Conservation (phyloP, 2,113 vertebrate genomes). For the Mirza zaza region DNA sequence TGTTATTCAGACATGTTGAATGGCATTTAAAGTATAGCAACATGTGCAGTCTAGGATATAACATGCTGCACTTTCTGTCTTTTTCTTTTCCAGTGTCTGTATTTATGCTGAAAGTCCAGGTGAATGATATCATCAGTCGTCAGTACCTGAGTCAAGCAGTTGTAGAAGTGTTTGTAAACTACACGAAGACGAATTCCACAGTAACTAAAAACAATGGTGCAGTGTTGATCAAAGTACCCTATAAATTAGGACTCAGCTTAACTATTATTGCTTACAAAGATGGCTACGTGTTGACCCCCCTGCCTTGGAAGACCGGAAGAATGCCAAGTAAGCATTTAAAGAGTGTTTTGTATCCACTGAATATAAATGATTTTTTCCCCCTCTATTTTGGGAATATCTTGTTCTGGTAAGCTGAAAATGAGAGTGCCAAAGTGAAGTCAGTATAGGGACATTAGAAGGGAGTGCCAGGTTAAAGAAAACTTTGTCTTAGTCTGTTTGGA, state of each 20-base stretch:
- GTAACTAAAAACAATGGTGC: conserved; percentile 87
- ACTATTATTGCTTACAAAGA: conserved; percentile 91
- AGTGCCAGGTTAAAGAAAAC: not conserved
- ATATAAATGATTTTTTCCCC: not conserved
- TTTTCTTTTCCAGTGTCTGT: conserved; percentile 82
- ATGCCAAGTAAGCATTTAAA: conserved; percentile 90
- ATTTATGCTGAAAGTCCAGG: conserved; percentile 92
- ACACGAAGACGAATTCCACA: conserved; percentile 88
- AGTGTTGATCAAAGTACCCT: conserved; percentile 89
- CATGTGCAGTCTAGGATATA: not conserved
- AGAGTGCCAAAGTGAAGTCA: not conserved
- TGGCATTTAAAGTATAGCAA: not conserved
- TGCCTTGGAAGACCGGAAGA: conserved; percentile 93
- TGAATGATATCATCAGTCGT: conserved; percentile 92
- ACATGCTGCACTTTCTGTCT: not conserved
- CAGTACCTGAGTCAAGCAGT: conserved; percentile 88
- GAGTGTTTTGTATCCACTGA: conserved; percentile 51
- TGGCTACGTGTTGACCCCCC: conserved; percentile 90
- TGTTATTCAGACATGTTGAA: not conserved
- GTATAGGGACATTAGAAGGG: not conserved
- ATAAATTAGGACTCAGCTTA: conserved; percentile 87
- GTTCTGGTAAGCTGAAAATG: conserved; percentile 21
- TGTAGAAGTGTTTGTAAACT: conserved; percentile 92
- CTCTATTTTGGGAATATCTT: conserved; percentile 7
- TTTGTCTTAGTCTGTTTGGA: not conserved